Percentiles rank a stretch among this genome's conserved stretches.
phyloP scores from a whole-genome alignment of 2,113 vertebrate genomes.

The Uria lomvia region DNA sequence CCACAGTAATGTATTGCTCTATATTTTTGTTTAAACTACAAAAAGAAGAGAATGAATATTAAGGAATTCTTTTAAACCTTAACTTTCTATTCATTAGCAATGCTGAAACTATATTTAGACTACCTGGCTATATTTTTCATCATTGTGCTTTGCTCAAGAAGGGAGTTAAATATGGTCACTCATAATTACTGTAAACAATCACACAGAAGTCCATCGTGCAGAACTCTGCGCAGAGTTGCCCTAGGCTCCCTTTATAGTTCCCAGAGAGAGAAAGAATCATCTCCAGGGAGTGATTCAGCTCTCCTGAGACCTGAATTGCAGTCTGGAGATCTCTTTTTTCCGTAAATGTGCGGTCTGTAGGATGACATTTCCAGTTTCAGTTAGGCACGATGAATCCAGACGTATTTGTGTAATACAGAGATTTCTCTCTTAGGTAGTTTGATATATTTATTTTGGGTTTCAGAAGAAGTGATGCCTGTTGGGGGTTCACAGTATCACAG shows the following conservation, averaged over 20 bases:
- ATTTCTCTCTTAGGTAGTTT: not conserved
- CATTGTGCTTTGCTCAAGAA: not conserved
- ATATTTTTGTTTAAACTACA: not conserved
- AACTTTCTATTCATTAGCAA: not conserved
- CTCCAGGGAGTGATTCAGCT: not conserved
- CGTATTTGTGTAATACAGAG: not conserved
- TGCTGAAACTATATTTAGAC: not conserved
- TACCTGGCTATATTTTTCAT: not conserved
- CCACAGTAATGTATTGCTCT: not conserved
- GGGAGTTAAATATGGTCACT: not conserved
- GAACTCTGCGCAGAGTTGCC: not conserved
- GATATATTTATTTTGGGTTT: not conserved
- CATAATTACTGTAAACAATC: not conserved
- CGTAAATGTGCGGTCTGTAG: not conserved
- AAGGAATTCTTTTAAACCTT: not conserved
- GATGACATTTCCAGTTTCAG: not conserved
- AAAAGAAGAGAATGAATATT: not conserved
- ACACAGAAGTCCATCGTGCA: not conserved
- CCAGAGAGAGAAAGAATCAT: not conserved
- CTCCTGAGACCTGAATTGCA: not conserved
- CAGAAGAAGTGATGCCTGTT: not conserved
- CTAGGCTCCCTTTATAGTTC: not conserved
- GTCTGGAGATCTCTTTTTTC: not conserved
- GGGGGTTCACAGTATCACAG: not conserved
- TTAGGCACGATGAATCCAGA: not conserved